Base-by-base conservation (phyloP, 2,113 vertebrate species). In the Sebastes fasciatus region DNA sequence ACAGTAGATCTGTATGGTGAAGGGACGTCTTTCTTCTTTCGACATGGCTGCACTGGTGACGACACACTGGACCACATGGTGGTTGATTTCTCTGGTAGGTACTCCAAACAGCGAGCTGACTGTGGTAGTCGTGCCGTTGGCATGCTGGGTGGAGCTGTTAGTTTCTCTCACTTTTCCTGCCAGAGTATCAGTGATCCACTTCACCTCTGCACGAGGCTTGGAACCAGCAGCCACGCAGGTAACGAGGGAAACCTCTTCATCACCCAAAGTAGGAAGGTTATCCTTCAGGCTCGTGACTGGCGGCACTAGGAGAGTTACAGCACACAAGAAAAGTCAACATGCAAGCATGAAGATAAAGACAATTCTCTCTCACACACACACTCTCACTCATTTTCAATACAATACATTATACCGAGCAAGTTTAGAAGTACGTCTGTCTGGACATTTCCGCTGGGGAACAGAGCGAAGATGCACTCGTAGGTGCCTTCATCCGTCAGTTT, bases 1-100 rank as follows among this genome's bases (percentile, higher is more conserved):
- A 95, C 93, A 94, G 65, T 89, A 40, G 11, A 94, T 51, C 23
- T 84, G 72, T 17, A 93, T 54, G 12, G 2, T 68, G 86, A 84
- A 86, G 14, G 75, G 0, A 42, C 74, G 13, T 8, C 8, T 57
- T 5, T 74, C 1, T 3, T 73, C 57, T 34, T 57, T 5, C 0
- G 2, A 4, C n/a, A 76, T 52, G 0, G 74, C 83, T 4, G 43
- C 1, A 58, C 68, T 75, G 11, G 14, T 85, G 55, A 94, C 2
- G 14, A 91, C 66, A 68, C 94, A 95, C 16, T 79, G 57, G 42
- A 94, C 79, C 10, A 3, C 4, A 4, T 42, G 61, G 3, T 74
- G 1, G 62, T 87, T n/a, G 40, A 94, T 65, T 6, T 80, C 34
- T 76, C 11, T 87, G 48, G 55, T 26, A 5, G 93, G 88, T 5